phyloP scores from a whole-genome alignment of 23 tunicate species.

The Trididemnum miniatum region DNA sequence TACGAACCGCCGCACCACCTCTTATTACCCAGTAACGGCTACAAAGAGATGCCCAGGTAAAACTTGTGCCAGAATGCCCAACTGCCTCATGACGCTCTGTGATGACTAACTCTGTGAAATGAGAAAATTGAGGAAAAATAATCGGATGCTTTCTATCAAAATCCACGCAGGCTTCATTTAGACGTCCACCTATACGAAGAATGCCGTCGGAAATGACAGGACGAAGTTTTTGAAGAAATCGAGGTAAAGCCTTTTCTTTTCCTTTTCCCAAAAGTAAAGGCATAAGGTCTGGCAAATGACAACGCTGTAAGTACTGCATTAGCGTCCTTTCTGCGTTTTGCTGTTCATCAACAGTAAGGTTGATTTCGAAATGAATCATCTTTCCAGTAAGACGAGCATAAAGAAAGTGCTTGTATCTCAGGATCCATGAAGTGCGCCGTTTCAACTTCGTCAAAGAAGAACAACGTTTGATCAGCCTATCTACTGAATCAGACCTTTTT shows the following conservation, averaged over 20 bases:
- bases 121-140: background rate
- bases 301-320: background rate
- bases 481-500: too few relatives aligned
- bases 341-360: background rate
- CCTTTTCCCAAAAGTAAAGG: background rate
- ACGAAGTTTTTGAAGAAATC: background rate
- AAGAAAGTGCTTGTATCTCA: too few relatives aligned
- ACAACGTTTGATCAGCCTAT: too few relatives aligned
- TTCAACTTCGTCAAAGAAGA: too few relatives aligned
- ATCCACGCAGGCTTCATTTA: background rate
- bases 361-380: too few relatives aligned
- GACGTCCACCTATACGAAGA: background rate
- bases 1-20: background rate
- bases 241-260: background rate
- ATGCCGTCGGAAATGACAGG: background rate
- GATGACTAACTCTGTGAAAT: background rate
- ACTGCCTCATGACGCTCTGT: background rate
- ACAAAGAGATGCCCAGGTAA: background rate
- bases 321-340: background rate
- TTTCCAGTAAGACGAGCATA: too few relatives aligned
- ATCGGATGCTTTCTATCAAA: background rate
- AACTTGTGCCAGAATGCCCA: background rate
- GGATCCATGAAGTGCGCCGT: too few relatives aligned
- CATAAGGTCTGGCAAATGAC: too few relatives aligned
- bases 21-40: background rate